These are phyloP conservation scores for Catocala nupta DNA, from an alignment of 2,888 invertebrate genomes.

Conservation along the genomic window DNA sequence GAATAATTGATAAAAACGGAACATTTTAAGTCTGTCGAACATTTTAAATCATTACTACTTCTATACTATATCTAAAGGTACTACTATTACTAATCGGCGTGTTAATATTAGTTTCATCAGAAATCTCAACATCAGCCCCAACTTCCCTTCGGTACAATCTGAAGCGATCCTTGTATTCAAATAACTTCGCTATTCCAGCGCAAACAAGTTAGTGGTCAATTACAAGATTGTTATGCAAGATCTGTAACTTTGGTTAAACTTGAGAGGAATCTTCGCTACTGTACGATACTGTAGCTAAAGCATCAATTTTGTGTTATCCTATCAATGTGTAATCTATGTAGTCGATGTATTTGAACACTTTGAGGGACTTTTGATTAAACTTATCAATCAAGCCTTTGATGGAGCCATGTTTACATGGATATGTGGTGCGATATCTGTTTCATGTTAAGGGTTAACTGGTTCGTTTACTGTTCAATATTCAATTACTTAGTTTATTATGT, in stretches of 20 bases:
- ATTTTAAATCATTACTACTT: too few species aligned
- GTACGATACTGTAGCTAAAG: background rate
- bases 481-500: too few species aligned
- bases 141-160: background rate
- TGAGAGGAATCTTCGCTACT: background rate
- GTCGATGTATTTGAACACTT: background rate
- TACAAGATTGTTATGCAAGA: conserved; percentile 10
- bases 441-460: too few species aligned
- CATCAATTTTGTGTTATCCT: background rate
- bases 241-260: conserved; percentile 1
- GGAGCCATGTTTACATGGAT: background rate
- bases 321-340: conserved; percentile 6
- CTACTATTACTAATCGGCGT: too few species aligned
- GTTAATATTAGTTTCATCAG: too few species aligned
- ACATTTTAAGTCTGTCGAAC: too few species aligned
- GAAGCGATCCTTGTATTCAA: background rate
- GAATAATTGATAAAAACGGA: too few species aligned
- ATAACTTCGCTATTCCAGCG: conserved; percentile 1
- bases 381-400: conserved; percentile 4
- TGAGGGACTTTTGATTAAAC: conserved; percentile 1
- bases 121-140: background rate
- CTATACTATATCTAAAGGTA: too few species aligned
- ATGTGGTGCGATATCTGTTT: background rate
- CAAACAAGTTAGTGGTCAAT: conserved; percentile 17
- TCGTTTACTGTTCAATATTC: too few species aligned